phyloP scores from a whole-genome alignment of 2,113 vertebrate species.

The Theristicus caerulescens region DNA sequence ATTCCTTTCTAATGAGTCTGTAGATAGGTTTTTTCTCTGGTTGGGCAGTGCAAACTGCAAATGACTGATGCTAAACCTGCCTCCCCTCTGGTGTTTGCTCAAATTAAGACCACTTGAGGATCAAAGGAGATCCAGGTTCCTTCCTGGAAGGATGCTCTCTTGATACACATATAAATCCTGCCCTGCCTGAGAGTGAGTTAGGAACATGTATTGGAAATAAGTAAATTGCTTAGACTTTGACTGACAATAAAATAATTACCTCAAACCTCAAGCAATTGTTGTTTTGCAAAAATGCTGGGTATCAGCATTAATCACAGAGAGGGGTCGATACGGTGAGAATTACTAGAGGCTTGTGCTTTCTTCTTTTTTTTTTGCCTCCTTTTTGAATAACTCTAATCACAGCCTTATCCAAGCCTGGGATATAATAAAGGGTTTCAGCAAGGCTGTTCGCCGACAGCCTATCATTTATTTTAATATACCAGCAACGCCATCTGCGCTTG shows the following conservation, averaged over 20 bases:
- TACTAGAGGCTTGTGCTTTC: background rate
- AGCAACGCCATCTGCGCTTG: background rate
- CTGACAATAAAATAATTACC: constrained; percentile 12
- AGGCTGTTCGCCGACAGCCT: background rate
- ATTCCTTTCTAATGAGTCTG: background rate
- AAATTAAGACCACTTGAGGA: background rate
- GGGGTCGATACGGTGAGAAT: background rate
- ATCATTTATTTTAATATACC: constrained; percentile 35
- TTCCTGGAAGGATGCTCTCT: background rate
- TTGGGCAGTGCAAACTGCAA: background rate
- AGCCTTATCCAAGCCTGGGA: background rate
- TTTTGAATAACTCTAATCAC: constrained; percentile 17
- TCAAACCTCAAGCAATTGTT: constrained; percentile 10
- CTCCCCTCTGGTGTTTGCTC: background rate
- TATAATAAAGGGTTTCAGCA: constrained; percentile 13
- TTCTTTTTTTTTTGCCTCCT: background rate
- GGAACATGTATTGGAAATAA: background rate
- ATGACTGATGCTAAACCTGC: background rate
- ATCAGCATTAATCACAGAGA: constrained; percentile 13
- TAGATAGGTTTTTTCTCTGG: background rate
- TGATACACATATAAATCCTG: background rate
- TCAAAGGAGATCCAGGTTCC: background rate
- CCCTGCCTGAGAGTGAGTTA: background rate
- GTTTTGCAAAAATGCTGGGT: background rate
- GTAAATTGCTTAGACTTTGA: background rate